Conservation (phyloP, 2,797 vertebrate genomes). For the Sciurus carolinensis region DNA sequence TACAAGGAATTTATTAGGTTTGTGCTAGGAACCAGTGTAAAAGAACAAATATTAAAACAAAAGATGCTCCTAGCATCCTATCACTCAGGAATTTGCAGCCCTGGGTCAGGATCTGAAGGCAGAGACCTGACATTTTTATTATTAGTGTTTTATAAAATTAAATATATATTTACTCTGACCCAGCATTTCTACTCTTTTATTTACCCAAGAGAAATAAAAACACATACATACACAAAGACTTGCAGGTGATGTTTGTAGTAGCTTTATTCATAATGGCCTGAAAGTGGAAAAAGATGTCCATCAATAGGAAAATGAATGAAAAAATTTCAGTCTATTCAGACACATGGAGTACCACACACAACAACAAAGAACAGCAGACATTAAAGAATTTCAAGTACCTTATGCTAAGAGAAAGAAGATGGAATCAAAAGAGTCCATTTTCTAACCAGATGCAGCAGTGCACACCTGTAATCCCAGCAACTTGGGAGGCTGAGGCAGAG, state of each 20-base stretch:
- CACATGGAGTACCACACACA: neutral
- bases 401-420: neutral
- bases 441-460: too few species aligned
- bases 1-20: neutral
- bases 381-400: neutral
- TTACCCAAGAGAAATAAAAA: neutral
- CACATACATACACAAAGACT: neutral
- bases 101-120: neutral
- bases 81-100: neutral
- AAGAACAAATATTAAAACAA: neutral
- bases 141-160: slow-evolving; percentile 1
- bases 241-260: neutral
- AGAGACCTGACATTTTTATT: neutral
- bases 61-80: neutral
- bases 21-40: neutral
- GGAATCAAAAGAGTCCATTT: neutral
- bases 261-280: neutral
- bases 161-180: neutral
- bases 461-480: too few species aligned
- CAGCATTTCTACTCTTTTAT: neutral
- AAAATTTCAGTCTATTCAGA: neutral
- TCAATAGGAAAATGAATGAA: neutral
- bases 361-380: neutral
- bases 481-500: too few species aligned
- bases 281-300: neutral